A percentile compares a stretch with the other conserved stretches of the same genome.
Evolutionary conservation across 2,797 vertebrate species (phyloP).

Genomic region (Parauchenoglanis ngamensis): DNA sequence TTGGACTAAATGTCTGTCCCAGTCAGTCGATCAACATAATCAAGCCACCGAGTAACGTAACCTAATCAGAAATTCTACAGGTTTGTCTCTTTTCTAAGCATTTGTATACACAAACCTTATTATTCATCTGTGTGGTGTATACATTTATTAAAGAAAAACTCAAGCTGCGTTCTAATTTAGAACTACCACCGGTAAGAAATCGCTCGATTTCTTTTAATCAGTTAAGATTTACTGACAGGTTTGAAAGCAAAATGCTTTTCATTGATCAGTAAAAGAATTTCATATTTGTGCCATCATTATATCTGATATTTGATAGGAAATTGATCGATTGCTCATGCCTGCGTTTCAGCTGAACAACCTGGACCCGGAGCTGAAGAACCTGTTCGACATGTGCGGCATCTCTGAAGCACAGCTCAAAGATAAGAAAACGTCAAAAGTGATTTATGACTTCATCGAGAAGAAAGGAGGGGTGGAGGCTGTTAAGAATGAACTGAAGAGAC

Average conservation of each 20-base stretch:
- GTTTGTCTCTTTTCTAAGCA: not conserved
- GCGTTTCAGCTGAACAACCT: constrained; percentile 89
- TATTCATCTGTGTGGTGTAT: not conserved
- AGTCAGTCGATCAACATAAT: not conserved
- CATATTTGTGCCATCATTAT: not conserved
- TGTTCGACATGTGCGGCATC: constrained; percentile 97
- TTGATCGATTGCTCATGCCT: not conserved
- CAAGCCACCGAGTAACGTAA: not conserved
- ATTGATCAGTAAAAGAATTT: not conserved
- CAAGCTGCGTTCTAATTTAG: not conserved
- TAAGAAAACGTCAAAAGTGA: constrained; percentile 96
- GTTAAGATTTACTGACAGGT: not conserved
- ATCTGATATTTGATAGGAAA: not conserved
- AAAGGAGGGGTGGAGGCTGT: constrained; percentile 96
- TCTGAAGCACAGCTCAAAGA: constrained; percentile 97
- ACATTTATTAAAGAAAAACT: not conserved
- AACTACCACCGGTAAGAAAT: not conserved
- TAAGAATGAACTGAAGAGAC: constrained; percentile 93
- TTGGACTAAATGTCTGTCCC: constrained; percentile 4
- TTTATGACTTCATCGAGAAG: constrained; percentile 99
- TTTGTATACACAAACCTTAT: not conserved
- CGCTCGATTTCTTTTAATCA: not conserved
- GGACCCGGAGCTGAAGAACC: constrained; percentile 95
- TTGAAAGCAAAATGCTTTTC: not conserved
- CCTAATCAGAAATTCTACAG: not conserved